Evolutionary conservation across 2,113 vertebrate species (phyloP), one percentile per base, ranked within the genome.

Genomic region (Fukomys damarensis): DNA sequence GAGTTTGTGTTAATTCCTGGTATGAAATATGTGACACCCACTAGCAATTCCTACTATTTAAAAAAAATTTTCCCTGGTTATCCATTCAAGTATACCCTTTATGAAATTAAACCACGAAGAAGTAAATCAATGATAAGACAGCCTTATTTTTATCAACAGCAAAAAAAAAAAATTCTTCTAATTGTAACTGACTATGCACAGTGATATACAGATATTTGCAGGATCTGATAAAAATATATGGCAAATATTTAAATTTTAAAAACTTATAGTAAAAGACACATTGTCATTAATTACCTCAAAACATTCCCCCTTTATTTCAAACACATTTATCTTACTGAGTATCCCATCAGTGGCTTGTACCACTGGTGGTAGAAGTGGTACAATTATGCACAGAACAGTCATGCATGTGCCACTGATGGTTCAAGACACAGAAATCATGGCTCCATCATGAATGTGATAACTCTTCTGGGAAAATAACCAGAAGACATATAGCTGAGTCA

Each of bases 101-200:
- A 82, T 66, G 10, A 97, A 86, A 81, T 83, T n/a, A 85, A 96
- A 93, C 46, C 12, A 84, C 20, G 11, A 94, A 65, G 19, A 72
- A 0, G 32, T 28, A 87, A 87, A 92, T 56, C 38, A 84, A 14
- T 59, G 28, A 86, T 91, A 83, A 52, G 28, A 89, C 2, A 41
- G 16, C 20, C 52, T 22, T 49, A 84, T 81, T 89, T 89, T 72
- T 20, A 77, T 79, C 13, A 52, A n/a, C 77, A 28, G 52, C 32
- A 80, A 66, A 86, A 93, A 66, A 86, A 93, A 93, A 65, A 70
- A 13, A 83, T 38, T 91, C 35, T 80, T 81, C 38, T 43, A 89
- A 68, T 8, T 89, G 13, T 19, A 77, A 82, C 54, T 77, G 59
- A 94, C 20, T 70, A 76, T 41, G 65, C 24, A 86, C 16, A 74